Evolutionary conservation across 2,888 invertebrate genomes (phyloP).

Genomic region (Pachymerium ferrugineum): DNA sequence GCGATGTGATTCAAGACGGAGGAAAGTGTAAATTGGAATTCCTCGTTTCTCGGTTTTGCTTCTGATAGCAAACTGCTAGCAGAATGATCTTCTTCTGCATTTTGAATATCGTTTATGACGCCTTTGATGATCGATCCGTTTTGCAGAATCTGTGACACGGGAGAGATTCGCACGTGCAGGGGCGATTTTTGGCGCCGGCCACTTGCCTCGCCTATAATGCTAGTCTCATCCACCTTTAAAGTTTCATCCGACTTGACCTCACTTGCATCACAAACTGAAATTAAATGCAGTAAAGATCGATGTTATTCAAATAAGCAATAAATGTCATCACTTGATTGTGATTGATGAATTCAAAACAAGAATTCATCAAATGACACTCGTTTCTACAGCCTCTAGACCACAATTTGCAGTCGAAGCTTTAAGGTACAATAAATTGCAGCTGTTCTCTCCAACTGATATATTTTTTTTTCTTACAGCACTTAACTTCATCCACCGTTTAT

Average conservation of each 20-base stretch:
- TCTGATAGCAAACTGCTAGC: slow-evolving; percentile 23
- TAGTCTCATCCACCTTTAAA: background rate
- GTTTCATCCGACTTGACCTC: no score
- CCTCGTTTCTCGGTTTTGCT: slow-evolving; percentile 40
- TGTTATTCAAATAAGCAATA: no score
- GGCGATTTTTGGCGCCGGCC: background rate
- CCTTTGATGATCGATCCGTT: background rate
- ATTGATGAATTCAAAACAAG: no score
- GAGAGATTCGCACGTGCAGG: background rate
- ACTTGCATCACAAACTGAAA: background rate
- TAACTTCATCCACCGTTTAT: no score
- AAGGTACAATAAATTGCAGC: no score
- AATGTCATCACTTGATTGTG: no score
- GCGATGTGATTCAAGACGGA: slow-evolving; percentile 55
- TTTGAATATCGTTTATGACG: background rate
- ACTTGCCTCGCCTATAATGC: background rate
- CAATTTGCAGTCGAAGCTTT: no score
- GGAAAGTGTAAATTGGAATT: slow-evolving; percentile 43
- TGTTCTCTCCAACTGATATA: background rate
- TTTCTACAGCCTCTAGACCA: no score
- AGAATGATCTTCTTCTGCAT: background rate
- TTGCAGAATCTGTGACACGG: slow-evolving; percentile 9
- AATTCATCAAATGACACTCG: background rate
- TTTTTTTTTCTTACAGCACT: no score
- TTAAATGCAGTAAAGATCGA: background rate